Evolutionary conservation across 2,888 invertebrate genomes (phyloP).

Genomic region (Cepaea hortensis): DNA sequence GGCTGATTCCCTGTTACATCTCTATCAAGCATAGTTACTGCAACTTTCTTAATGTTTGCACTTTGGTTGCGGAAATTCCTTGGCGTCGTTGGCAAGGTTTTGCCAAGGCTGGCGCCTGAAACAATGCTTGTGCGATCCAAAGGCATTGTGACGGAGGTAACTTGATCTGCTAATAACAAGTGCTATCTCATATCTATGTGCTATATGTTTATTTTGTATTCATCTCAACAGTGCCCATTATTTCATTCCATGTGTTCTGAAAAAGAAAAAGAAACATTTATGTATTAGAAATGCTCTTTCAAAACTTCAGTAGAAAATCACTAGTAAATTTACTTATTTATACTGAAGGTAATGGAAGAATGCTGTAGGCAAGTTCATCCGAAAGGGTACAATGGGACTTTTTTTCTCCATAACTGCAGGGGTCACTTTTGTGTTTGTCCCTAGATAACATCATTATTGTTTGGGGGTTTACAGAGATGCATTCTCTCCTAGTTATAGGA

Average conservation of each 20-base stretch:
- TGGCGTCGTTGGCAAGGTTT: slow-evolving; percentile 50
- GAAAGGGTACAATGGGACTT: too few relatives aligned
- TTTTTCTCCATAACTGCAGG: too few relatives aligned
- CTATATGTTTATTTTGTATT: background rate
- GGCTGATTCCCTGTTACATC: slow-evolving; percentile 49
- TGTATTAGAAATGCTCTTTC: too few relatives aligned
- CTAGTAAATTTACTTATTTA: too few relatives aligned
- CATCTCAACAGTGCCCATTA: background rate
- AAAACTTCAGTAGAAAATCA: too few relatives aligned
- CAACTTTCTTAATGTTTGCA: slow-evolving; percentile 71
- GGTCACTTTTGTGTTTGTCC: too few relatives aligned
- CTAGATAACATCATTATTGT: too few relatives aligned
- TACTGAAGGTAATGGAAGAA: too few relatives aligned
- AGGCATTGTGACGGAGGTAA: background rate
- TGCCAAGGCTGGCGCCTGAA: slow-evolving; percentile 8
- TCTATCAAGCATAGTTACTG: slow-evolving; percentile 66
- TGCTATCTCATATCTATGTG: background rate
- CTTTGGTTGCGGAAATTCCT: slow-evolving; percentile 54
- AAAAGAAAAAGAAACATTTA: background rate
- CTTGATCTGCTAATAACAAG: background rate
- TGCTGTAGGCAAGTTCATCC: too few relatives aligned
- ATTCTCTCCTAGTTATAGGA: too few relatives aligned
- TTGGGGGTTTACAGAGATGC: too few relatives aligned
- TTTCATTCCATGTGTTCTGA: background rate
- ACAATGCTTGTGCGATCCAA: slow-evolving; percentile 19